Percentiles rank a stretch among this genome's conserved stretches.
These are phyloP conservation scores for Patiria miniata DNA, from an alignment of 35 echinoderm and acorn worm species.

Conservation along the genomic window DNA sequence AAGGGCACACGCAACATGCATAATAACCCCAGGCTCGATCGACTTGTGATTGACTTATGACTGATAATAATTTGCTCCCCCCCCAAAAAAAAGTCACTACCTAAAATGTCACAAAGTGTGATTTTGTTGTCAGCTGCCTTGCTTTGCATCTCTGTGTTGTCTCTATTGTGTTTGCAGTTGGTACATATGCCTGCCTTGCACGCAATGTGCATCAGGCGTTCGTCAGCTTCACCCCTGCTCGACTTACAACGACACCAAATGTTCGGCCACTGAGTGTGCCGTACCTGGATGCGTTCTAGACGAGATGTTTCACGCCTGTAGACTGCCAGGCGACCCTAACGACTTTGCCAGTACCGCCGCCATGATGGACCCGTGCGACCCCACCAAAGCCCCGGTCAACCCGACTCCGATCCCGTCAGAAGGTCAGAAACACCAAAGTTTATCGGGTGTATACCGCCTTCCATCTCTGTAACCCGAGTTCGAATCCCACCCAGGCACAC, in stretches of 20 bases:
- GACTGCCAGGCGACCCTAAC: not conserved
- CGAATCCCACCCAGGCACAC: no score
- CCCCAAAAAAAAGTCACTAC: no score
- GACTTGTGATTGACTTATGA: no score
- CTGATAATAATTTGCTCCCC: no score
- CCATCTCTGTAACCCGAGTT: no score
- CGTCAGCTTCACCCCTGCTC: not conserved
- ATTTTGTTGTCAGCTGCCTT: no score
- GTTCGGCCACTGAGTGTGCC: not conserved
- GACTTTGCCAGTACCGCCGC: not conserved
- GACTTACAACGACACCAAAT: not conserved
- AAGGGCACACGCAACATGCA: no score
- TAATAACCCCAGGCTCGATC: no score
- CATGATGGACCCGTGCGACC: constrained; percentile 17
- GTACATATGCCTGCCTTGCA: not conserved
- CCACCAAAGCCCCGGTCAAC: not conserved
- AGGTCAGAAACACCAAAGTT: not conserved
- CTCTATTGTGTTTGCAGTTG: no score
- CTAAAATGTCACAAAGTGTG: no score
- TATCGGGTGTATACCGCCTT: no score
- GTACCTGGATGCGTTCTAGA: not conserved
- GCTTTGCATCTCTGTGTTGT: no score
- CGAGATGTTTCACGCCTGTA: not conserved
- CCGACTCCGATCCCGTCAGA: not conserved
- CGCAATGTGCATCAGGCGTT: not conserved